A percentile compares a stretch with the other conserved stretches of the same genome.
These are phyloP conservation scores for Actinia tenebrosa DNA, from an alignment of 64 coral and sea anemone species.

Conservation along the genomic window DNA sequence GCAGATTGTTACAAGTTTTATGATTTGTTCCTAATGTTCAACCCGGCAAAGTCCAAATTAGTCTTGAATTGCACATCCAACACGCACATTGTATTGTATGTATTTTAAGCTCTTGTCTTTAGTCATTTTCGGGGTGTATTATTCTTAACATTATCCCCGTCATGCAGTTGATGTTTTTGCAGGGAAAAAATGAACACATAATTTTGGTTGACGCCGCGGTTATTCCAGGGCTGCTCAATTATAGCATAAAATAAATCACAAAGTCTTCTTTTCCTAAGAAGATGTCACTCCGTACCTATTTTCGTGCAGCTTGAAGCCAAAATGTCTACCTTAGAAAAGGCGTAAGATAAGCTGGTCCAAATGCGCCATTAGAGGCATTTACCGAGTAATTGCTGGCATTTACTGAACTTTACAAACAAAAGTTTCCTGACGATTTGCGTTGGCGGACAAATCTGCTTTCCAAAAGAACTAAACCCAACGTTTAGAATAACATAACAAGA, in stretches of 20 bases:
- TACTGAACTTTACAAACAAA: slow-evolving; percentile 7
- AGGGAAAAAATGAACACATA: background rate
- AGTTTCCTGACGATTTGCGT: background rate
- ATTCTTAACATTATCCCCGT: background rate
- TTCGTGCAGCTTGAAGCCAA: background rate
- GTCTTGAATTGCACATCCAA: background rate
- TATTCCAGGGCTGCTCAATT: background rate
- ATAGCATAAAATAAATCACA: background rate
- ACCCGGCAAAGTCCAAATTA: background rate
- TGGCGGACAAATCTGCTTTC: slow-evolving; percentile 13
- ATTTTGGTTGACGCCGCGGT: background rate
- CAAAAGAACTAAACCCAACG: background rate
- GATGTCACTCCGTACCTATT: background rate
- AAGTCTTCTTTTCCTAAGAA: background rate
- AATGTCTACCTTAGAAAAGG: background rate
- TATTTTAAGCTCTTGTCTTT: background rate
- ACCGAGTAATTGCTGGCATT: background rate
- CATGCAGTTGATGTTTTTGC: background rate
- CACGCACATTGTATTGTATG: background rate
- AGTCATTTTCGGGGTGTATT: background rate
- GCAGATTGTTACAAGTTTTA: background rate
- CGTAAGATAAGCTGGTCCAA: background rate
- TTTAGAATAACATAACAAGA: background rate
- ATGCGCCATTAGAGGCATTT: background rate
- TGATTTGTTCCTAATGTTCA: background rate